These are phyloP conservation scores for Oncopeltus fasciatus DNA, from an alignment of 1,140 invertebrate genomes.

Conservation along the genomic window DNA sequence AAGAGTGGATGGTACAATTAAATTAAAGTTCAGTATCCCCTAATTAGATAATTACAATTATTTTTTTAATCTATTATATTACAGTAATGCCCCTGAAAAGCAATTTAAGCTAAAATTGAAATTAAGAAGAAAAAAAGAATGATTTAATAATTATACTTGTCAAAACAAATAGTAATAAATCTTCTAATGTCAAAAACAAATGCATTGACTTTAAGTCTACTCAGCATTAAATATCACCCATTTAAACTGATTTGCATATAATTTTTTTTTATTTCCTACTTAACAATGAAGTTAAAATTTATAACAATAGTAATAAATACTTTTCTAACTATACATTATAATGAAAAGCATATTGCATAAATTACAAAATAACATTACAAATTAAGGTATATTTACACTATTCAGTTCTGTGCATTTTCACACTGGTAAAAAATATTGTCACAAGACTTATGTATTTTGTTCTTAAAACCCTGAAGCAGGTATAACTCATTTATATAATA, in stretches of 20 bases:
- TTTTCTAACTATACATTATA: neutral
- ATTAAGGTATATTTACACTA: conserved; percentile 5
- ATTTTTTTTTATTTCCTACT: neutral
- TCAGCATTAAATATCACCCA: neutral
- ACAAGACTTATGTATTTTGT: neutral
- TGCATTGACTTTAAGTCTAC: neutral
- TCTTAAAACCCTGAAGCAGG: neutral
- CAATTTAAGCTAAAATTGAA: neutral
- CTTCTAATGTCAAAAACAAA: neutral
- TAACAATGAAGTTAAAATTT: neutral
- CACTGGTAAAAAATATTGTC: neutral
- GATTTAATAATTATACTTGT: neutral
- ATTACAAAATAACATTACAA: neutral
- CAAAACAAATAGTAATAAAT: neutral
- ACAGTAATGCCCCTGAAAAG: neutral
- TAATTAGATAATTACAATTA: too few species aligned
- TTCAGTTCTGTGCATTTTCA: conserved; percentile 2
- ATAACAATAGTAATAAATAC: conserved; percentile 4
- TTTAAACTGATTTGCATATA: neutral
- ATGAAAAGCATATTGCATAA: conserved; percentile 2
- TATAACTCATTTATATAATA: neutral
- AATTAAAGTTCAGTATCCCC: too few species aligned
- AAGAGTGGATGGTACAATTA: too few species aligned
- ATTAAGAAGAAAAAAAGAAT: neutral
- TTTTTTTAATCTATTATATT: neutral